Conservation (phyloP, 2,888 invertebrate species). For the Biston betularia region DNA sequence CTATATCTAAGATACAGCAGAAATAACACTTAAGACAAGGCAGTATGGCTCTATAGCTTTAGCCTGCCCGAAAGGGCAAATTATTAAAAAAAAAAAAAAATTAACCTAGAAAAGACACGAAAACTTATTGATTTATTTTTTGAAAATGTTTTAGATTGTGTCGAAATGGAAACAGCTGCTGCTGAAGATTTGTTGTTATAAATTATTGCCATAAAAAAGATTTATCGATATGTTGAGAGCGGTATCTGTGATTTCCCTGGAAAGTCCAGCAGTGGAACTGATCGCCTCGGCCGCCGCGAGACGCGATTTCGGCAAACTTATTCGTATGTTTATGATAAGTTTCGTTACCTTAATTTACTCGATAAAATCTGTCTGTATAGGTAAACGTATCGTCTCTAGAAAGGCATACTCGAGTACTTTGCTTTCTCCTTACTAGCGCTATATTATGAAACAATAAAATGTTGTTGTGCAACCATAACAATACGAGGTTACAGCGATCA, state of each 20-base stretch:
- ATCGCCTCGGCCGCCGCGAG: slow-evolving; percentile 49
- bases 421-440: neutral
- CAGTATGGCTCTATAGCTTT: too few species aligned
- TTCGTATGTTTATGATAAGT: slow-evolving; percentile 41
- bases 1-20: too few species aligned
- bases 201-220: neutral
- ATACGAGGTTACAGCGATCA: neutral
- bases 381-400: neutral
- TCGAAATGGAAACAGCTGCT: slow-evolving; percentile 48
- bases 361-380: neutral
- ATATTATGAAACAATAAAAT: neutral
- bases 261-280: slow-evolving; percentile 63
- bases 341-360: neutral
- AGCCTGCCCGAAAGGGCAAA: too few species aligned
- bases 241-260: slow-evolving; percentile 62
- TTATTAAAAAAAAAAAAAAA: too few species aligned
- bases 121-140: slow-evolving; percentile 37
- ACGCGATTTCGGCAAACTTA: slow-evolving; percentile 64
- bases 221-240: slow-evolving; percentile 63
- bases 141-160: slow-evolving; percentile 49
- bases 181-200: slow-evolving; percentile 9
- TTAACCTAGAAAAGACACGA: slow-evolving; percentile 6
- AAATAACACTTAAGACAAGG: too few species aligned
- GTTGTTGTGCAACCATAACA: neutral
- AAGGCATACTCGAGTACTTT: neutral